These are phyloP conservation scores for Dolichallabes microphthalmus DNA, from an alignment of 2,113 vertebrate species.

Conservation along the genomic window DNA sequence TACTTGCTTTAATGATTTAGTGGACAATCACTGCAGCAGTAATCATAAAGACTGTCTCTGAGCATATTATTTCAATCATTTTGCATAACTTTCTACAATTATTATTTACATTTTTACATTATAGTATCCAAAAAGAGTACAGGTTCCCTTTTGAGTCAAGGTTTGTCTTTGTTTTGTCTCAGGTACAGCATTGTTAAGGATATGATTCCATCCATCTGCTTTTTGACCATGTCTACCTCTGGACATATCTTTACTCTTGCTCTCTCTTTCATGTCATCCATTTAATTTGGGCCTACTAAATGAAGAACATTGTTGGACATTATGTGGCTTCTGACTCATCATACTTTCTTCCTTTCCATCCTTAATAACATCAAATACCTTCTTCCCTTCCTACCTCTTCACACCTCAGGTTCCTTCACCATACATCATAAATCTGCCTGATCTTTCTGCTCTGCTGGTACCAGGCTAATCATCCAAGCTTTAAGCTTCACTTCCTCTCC, in stretches of 20 bases:
- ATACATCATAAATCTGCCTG: slow-evolving; percentile 7
- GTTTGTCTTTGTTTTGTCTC: background rate
- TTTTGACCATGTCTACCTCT: background rate
- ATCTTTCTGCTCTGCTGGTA: background rate
- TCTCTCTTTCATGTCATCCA: background rate
- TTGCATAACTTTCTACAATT: background rate
- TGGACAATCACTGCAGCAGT: too few species aligned
- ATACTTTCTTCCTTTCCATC: background rate
- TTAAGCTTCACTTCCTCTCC: background rate
- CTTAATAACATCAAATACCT: background rate
- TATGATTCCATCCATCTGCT: too few species aligned
- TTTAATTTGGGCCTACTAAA: background rate
- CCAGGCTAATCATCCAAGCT: background rate
- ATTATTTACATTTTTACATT: background rate
- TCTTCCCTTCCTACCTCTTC: background rate
- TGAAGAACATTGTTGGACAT: background rate
- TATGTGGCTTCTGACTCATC: background rate
- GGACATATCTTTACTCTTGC: background rate
- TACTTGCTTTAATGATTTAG: too few species aligned
- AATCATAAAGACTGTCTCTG: too few species aligned
- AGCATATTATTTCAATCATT: background rate
- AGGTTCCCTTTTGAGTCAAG: background rate
- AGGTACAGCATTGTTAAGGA: background rate
- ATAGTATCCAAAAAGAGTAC: background rate
- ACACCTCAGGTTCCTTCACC: background rate